Percentiles rank a stretch among this genome's conserved stretches.
These are phyloP conservation scores for Condylostylus longicornis DNA, from an alignment of 1,140 invertebrate species.

Conservation along the genomic window DNA sequence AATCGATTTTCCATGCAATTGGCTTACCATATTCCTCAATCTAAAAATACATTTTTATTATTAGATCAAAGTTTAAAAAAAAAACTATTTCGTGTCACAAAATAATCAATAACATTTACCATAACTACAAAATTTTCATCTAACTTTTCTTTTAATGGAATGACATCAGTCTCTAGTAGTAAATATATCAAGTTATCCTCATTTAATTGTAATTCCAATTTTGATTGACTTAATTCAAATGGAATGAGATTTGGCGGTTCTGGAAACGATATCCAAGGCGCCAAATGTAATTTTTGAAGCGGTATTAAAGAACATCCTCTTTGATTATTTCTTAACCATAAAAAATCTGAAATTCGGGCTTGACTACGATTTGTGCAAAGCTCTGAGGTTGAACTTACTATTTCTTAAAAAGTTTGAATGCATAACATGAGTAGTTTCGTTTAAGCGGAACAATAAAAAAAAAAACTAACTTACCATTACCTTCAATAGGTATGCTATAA, in stretches of 20 bases:
- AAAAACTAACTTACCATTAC: slow-evolving; percentile 20
- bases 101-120: slow-evolving; percentile 12
- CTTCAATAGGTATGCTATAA: slow-evolving; percentile 30
- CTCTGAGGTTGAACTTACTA: slow-evolving; percentile 33
- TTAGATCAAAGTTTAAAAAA: background rate
- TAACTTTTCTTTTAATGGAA: slow-evolving; percentile 4
- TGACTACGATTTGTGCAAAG: slow-evolving; percentile 35
- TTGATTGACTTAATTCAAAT: slow-evolving; percentile 13
- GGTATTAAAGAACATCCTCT: slow-evolving; percentile 38
- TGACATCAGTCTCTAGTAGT: slow-evolving; percentile 18
- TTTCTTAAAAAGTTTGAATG: slow-evolving; percentile 11
- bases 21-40: slow-evolving; percentile 49
- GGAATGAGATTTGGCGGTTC: slow-evolving; percentile 18
- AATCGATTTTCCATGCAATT: slow-evolving; percentile 45
- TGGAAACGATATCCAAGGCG: slow-evolving; percentile 27
- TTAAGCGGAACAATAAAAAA: background rate
- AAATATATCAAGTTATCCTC: slow-evolving; percentile 13
- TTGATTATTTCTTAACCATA: slow-evolving; percentile 37
- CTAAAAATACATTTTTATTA: slow-evolving; percentile 24
- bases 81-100: slow-evolving; percentile 9
- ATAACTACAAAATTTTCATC: slow-evolving; percentile 10
- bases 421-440: background rate
- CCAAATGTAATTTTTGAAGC: slow-evolving; percentile 28
- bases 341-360: slow-evolving; percentile 38
- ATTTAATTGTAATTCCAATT: slow-evolving; percentile 1